Conservation (phyloP, 2,797 vertebrate species). For the Myiothlypis chrysogaster region DNA sequence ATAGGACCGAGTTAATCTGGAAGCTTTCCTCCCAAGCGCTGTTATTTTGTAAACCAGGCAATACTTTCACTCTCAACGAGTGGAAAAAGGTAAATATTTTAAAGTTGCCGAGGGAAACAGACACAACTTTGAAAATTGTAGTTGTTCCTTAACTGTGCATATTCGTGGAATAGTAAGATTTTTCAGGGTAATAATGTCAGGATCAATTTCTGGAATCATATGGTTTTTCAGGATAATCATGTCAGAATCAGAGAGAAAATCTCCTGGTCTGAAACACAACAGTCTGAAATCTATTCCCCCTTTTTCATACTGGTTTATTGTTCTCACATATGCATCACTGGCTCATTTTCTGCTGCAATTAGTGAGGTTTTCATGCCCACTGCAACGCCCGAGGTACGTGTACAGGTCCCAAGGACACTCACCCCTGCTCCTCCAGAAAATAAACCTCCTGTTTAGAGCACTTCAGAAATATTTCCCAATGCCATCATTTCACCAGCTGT, state of each 20-base stretch:
- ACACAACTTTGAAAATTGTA: neutral
- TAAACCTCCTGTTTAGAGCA: neutral
- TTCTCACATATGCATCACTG: neutral
- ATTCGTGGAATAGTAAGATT: accelerated
- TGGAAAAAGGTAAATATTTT: neutral
- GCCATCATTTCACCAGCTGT: neutral
- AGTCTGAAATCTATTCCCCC: neutral
- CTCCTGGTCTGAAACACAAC: neutral
- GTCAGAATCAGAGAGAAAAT: neutral
- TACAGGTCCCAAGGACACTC: neutral
- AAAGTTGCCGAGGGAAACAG: neutral
- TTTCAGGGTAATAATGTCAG: neutral
- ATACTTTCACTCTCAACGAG: neutral
- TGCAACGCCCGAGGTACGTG: accelerated
- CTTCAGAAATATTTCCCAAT: accelerated
- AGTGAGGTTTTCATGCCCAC: neutral
- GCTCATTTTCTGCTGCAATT: neutral
- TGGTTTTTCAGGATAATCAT: neutral
- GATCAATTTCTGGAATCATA: neutral
- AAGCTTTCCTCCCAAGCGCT: neutral
- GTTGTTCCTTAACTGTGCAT: neutral
- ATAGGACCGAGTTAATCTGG: accelerated
- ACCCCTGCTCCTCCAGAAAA: neutral
- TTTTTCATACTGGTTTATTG: neutral
- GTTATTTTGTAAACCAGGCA: neutral